Conservation (phyloP, 2,797 vertebrate species). For the Enteromius unitaeniatus region DNA sequence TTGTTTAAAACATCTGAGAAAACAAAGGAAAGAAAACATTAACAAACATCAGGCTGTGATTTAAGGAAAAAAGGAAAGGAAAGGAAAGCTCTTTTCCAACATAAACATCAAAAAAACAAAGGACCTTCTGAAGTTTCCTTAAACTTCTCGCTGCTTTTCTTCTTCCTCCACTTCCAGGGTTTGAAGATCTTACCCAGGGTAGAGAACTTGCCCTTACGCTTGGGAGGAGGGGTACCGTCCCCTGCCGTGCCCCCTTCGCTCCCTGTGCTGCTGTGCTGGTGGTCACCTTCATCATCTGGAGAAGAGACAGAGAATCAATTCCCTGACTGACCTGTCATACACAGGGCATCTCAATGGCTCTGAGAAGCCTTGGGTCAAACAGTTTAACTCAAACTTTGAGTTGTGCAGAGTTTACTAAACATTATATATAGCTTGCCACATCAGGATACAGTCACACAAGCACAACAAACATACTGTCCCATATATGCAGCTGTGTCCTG, state of each 20-base stretch:
- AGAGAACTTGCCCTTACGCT: constrained; percentile 96
- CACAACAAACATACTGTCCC: not conserved
- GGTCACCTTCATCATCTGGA: constrained; percentile 65
- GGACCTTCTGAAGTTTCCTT: constrained; percentile 97
- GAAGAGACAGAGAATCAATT: not conserved
- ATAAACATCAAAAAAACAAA: constrained; percentile 47
- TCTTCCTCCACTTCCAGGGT: constrained; percentile 99
- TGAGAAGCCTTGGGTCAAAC: not conserved
- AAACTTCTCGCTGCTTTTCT: constrained; percentile 97
- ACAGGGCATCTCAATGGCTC: not conserved
- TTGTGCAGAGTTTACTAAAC: not conserved
- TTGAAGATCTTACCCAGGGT: constrained; percentile 97
- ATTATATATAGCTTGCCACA: constrained; percentile 20
- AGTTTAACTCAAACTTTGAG: not conserved
- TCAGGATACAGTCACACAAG: not conserved
- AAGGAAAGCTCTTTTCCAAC: constrained; percentile 12
- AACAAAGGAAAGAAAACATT: constrained; percentile 29
- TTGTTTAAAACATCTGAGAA: constrained; percentile 17
- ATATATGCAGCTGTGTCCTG: not conserved
- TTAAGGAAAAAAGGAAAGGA: not conserved
- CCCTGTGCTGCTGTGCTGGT: constrained; percentile 77
- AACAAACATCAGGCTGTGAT: constrained; percentile 12
- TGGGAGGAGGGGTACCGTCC: constrained; percentile 87
- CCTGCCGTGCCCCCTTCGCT: constrained; percentile 84
- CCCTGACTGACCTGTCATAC: not conserved